These are phyloP conservation scores for Caenorhabditis latens DNA, from an alignment of 1,140 invertebrate genomes.

Conservation along the genomic window DNA sequence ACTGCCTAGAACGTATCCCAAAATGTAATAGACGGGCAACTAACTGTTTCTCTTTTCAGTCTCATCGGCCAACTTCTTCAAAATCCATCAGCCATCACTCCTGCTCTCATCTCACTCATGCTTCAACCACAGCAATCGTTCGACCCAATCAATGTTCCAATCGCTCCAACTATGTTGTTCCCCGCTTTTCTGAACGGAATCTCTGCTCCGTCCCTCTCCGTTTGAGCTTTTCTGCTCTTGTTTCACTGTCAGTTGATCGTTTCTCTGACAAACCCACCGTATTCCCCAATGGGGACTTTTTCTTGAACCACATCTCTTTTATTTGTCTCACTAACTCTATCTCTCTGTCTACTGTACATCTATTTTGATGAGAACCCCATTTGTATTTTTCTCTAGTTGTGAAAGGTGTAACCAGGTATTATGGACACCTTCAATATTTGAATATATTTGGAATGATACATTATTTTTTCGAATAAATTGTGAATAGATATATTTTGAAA, in stretches of 20 bases:
- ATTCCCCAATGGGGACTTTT: conserved; percentile 43
- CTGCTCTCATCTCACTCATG: neutral
- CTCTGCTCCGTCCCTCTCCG: conserved; percentile 19
- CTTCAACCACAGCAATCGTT: conserved; percentile 8
- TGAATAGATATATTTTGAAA: neutral
- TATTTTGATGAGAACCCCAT: conserved; percentile 27
- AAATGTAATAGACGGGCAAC: neutral
- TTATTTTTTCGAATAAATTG: neutral
- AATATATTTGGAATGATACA: neutral
- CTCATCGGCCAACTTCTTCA: neutral
- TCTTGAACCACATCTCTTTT: neutral
- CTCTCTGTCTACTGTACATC: neutral
- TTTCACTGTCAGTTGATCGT: conserved; percentile 33
- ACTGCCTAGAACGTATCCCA: neutral
- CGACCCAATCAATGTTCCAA: neutral
- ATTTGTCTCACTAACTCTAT: neutral
- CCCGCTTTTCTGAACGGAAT: conserved; percentile 28
- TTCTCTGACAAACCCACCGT: conserved; percentile 10
- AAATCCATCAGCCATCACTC: conserved; percentile 7
- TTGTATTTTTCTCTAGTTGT: conserved; percentile 7
- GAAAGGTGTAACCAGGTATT: neutral
- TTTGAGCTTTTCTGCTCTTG: neutral
- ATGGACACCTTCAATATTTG: neutral
- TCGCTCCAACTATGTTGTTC: conserved; percentile 34
- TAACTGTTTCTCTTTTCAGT: neutral